Conservation (phyloP, 1,140 invertebrate species). For the Heliconius hewitsoni region DNA sequence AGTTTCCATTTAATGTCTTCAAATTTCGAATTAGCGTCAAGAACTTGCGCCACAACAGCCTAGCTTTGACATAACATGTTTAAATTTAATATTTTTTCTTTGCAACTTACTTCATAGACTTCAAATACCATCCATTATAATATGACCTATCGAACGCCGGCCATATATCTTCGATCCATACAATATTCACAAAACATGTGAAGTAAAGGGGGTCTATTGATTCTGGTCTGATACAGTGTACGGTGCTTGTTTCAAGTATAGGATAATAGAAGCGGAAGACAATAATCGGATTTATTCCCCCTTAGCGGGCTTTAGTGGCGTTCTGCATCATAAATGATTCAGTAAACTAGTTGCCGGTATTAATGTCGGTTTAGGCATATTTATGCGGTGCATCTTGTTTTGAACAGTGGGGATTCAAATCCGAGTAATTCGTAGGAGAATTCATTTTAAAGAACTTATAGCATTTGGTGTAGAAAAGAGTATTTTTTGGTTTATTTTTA, state of each 20-base stretch:
- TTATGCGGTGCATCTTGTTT: background rate
- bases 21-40: too few relatives aligned
- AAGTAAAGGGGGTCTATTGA: background rate
- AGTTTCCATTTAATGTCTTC: too few relatives aligned
- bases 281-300: constrained; percentile 13
- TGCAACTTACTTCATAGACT: background rate
- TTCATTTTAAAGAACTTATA: too few relatives aligned
- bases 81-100: constrained; percentile 11
- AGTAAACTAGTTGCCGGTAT: constrained; percentile 10
- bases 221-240: constrained; percentile 9
- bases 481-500: too few relatives aligned
- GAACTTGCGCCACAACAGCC: background rate
- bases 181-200: background rate
- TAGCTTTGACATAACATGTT: background rate
- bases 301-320: constrained; percentile 4
- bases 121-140: background rate
- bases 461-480: too few relatives aligned
- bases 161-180: background rate
- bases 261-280: constrained; percentile 15
- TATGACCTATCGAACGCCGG: background rate
- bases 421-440: too few relatives aligned
- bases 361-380: background rate
- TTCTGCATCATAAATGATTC: constrained; percentile 2
- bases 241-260: constrained; percentile 13
- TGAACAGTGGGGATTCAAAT: background rate